phyloP scores from a whole-genome alignment of 2,797 vertebrate genomes.

The Semotilus atromaculatus region DNA sequence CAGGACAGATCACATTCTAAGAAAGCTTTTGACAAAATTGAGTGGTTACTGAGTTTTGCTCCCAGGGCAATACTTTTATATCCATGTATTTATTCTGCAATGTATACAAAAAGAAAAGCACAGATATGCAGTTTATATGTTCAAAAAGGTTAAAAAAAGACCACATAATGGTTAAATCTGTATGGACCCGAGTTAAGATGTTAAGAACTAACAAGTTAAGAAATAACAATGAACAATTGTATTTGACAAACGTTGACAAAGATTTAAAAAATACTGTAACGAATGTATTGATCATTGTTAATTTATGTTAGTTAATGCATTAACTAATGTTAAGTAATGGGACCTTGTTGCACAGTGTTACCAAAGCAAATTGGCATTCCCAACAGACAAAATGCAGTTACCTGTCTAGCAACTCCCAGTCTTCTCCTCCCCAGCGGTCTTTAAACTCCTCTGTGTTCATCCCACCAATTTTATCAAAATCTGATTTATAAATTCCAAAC shows the following conservation, averaged over 20 bases:
- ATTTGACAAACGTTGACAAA: neutral
- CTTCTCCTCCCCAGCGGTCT: slow-evolving; percentile 98
- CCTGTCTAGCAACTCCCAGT: slow-evolving; percentile 99
- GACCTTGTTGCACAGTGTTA: neutral
- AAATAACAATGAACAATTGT: neutral
- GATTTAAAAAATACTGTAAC: neutral
- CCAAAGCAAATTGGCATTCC: neutral
- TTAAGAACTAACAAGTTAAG: too few species aligned
- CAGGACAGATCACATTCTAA: neutral
- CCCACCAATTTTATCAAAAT: slow-evolving; percentile 95
- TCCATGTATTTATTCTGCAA: neutral
- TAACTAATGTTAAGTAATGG: neutral
- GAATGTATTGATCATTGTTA: neutral
- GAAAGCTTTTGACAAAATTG: neutral
- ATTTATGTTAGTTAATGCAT: neutral
- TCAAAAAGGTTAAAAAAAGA: neutral
- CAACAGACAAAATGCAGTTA: slow-evolving; percentile 63
- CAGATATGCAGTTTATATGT: neutral
- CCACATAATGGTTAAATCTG: too few species aligned
- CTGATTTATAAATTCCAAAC: slow-evolving; percentile 97
- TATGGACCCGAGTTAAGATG: neutral
- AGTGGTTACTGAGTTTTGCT: neutral
- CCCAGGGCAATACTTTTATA: neutral
- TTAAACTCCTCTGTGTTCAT: slow-evolving; percentile 99
- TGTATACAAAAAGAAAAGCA: neutral